Base-by-base conservation (phyloP, 2,797 vertebrate genomes). In the Geotrypetes seraphini region DNA sequence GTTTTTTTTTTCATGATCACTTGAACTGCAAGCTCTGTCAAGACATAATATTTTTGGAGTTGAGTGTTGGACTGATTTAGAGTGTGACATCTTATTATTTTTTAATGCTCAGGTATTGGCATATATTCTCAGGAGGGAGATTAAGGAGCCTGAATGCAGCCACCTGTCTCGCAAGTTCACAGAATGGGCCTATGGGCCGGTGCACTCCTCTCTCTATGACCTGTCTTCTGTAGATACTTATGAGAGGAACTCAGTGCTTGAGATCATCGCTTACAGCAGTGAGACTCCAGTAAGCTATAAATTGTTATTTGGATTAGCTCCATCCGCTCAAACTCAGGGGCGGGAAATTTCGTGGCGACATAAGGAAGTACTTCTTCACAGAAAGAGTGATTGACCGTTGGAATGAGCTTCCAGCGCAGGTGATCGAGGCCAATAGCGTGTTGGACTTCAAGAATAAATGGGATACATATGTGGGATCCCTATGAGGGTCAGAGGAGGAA, bases 141-240 rank as follows among this genome's bases (percentile, higher is more conserved):
- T 97, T 47, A 75, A 86, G 2, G 79, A 90, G 8, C 62, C 66
- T 0, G 62, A 86, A 43, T 87, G 73, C 39, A 85, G 87, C 37
- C 90, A 96, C 46, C 68, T 99, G 58, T 99, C 95, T 8, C 79
- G 91, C 28, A 97, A 92, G 69, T 96, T 99, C 72, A 96, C 90
- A 0, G 94, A 97, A 66, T 99, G 95, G 96, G 90, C 84, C 14
- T 97, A 97, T 0, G 94, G 96, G 28, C 94, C 94, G 0, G 87
- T 97, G 44, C 87, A 85, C 50, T 86, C 84, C 10, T 95, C 89
- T 3, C 79, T 99, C 12, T 98, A 92, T 2, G 92, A 98, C 66
- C 68, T 98, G 31, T 83, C 78, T 38, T 87, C 84, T 10, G 45
- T 99, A 10, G 94, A 99, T 69, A 90, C 91, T 0, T 82, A 63